Conservation (phyloP, 2,113 vertebrate species). For the Tychaedon coryphoeus region DNA sequence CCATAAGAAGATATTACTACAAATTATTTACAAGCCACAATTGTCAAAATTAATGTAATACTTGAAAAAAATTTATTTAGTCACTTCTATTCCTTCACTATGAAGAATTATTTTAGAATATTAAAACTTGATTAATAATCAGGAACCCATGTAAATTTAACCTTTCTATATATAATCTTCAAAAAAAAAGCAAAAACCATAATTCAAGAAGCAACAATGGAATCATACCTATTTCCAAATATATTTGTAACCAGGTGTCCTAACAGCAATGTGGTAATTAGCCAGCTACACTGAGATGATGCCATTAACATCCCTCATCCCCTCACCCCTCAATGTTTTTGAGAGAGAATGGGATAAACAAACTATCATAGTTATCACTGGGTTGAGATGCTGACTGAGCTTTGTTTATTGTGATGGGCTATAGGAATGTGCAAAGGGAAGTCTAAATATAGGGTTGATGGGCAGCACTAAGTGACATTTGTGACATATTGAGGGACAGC, state of each 20-base stretch:
- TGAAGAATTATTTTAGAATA: neutral
- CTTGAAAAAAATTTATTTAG: neutral
- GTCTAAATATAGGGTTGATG: neutral
- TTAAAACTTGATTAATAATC: neutral
- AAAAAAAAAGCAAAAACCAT: neutral
- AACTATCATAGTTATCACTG: neutral
- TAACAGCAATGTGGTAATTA: neutral
- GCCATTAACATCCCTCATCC: neutral
- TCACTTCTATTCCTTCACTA: neutral
- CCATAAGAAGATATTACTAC: neutral
- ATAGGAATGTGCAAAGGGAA: neutral
- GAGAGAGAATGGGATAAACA: neutral
- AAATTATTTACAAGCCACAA: neutral
- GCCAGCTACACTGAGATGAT: neutral
- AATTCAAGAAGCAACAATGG: neutral
- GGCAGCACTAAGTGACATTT: neutral
- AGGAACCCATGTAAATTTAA: neutral
- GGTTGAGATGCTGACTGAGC: neutral
- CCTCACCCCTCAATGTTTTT: fast-evolving
- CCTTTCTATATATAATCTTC: neutral
- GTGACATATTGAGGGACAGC: neutral
- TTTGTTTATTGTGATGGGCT: neutral
- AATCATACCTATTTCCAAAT: neutral
- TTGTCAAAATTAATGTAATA: neutral
- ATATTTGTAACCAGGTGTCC: neutral